Evolutionary conservation across 2,797 vertebrate genomes (phyloP), one percentile per base, ranked within the genome.

Genomic region (Orientallactaga sibirica): DNA sequence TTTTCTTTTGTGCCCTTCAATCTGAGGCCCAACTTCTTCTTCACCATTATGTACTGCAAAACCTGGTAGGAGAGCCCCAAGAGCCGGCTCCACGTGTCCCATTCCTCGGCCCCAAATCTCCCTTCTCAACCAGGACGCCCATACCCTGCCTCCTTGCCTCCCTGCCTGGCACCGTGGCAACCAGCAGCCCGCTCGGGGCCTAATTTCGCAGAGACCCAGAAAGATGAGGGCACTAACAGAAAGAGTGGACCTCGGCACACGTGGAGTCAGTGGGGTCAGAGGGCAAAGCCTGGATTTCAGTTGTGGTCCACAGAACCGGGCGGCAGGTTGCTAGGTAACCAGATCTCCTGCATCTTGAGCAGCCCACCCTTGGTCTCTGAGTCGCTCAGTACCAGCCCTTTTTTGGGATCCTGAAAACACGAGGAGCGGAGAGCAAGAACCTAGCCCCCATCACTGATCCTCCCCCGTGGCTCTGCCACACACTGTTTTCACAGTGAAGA

Each of bases 281-380:
- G 93, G 92, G 94, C 79, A 95, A 82, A 43, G 62, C 27, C 20
- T 66, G 73, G n/a, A 76, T 86, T 93, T 90, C 24, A 25, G 1
- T 2, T 67, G 27, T 25, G 4, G 48, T 10, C 67, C 68, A 5
- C 5, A 25, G 91, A 93, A 85, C 91, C 55, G 0, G 3, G 25
- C 19, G 16, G 0, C 73, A 71, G 15, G 92, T 95, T 96, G 96
- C 97, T 95, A 92, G 84, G 97, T 64, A 93, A 95, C 96, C 85
- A 27, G 33, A 41, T 66, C 64, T 71, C 91, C 25, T 48, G n/a
- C 22, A n/a, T 55, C 27, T 73, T 27, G 55, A 83, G 33, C 81
- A 3, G 27, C 37, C 3, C 14, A 2, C 4, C 8, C 73, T 25
- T 0, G 66, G 33, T 37, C 33, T 37, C 8, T 15, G 16, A 25